Conservation (phyloP, 2,113 vertebrate genomes). For the Amazona guildingii region DNA sequence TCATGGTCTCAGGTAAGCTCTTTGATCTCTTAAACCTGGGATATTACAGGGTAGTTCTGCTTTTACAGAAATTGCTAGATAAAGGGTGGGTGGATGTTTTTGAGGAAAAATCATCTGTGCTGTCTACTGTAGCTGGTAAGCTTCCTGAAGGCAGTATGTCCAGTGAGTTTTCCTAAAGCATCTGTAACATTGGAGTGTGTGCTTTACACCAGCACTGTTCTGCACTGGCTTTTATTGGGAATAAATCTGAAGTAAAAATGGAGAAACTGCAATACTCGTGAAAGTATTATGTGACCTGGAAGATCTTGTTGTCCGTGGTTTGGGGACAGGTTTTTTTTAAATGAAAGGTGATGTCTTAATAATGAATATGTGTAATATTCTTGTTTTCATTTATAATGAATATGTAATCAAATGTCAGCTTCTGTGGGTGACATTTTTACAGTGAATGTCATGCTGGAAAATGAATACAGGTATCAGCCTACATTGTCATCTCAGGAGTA, state of each 20-base stretch:
- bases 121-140: background rate
- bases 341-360: background rate
- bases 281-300: background rate
- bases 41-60: background rate
- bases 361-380: background rate
- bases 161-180: background rate
- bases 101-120: background rate
- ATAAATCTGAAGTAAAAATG: background rate
- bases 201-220: background rate
- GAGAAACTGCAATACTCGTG: background rate
- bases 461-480: background rate
- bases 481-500: background rate
- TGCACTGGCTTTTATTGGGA: background rate
- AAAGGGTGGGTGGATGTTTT: background rate
- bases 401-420: background rate
- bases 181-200: background rate
- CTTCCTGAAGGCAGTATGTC: background rate
- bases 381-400: background rate
- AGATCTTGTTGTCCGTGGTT: background rate
- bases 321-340: background rate
- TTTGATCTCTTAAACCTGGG: background rate
- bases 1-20: constrained; percentile 80
- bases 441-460: background rate
- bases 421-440: background rate
- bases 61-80: background rate